Base-by-base conservation (phyloP, 2,888 invertebrate species). In the Crepidodera aurea region DNA sequence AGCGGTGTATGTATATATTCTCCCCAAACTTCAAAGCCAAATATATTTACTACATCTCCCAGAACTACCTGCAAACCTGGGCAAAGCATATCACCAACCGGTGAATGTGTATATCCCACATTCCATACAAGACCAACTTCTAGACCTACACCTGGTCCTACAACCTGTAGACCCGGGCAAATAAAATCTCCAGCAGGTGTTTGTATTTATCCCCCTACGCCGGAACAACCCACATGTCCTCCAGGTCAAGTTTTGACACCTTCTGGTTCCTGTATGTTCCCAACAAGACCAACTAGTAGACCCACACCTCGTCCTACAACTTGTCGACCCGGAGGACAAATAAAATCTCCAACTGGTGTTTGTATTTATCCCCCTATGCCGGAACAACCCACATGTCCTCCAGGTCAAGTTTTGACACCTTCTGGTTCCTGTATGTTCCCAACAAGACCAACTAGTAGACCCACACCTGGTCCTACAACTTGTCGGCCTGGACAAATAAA, bases 401-500 rank as follows among this genome's bases (percentile, higher is more conserved):
- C 50, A 8, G 19, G 55, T 5, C 58, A 58, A 40, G 12, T 62
- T 56, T 62, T 66, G 54, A 66, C 69, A 25, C 62, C 60, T n/a
- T 62, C 67, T n/a, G 67, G 66, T 53, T 62, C 53, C 62, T 71
- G 71, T 60, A 59, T 50, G 46, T 64, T 40, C 42, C 62, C 65
- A 58, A 34, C 51, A 19, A 37, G 48, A 54, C 55, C 58, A 12
- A 64, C 53, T 37, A 27, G 27, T 13, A 51, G 48, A 19, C 48
- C 64, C 12, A 34, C 22, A 72, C 64, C 80, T 0, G 82, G 74
- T 76, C 73, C 34, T 34, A n/a, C 13, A 64, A 50, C 13, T 58
- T 60, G n/a, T 51, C 73, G 83, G 1, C 83, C 83, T n/a, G 83
- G 82, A 0, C 63, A 62, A 32, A 27, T 60, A n/a, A 22, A 46